phyloP scores from a whole-genome alignment of 1,140 invertebrate species.

The Planococcus citri region DNA sequence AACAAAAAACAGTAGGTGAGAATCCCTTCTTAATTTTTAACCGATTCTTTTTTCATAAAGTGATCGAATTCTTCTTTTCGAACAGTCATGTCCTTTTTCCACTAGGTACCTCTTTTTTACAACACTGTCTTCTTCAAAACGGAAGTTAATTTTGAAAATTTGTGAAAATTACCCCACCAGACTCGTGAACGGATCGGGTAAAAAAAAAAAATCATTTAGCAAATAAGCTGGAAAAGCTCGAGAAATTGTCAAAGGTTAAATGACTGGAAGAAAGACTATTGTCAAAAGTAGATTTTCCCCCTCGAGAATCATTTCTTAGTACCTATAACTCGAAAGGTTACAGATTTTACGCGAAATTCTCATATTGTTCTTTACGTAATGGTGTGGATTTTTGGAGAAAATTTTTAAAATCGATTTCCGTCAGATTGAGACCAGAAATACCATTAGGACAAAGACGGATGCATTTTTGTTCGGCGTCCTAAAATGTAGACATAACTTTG shows the following conservation, averaged over 20 bases:
- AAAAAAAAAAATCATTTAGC: slow-evolving; percentile 1
- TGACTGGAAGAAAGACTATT: not conserved
- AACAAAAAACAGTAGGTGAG: too few relatives aligned
- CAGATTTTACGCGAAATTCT: not conserved
- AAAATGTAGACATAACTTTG: too few relatives aligned
- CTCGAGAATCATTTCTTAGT: not conserved
- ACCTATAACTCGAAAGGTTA: not conserved
- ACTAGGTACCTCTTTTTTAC: too few relatives aligned
- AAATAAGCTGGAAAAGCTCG: not conserved
- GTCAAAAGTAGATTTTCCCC: not conserved
- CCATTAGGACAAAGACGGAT: too few relatives aligned
- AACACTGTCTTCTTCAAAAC: not conserved
- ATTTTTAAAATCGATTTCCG: too few relatives aligned
- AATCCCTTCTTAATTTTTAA: too few relatives aligned
- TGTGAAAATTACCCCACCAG: not conserved
- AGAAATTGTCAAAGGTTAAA: not conserved
- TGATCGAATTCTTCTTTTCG: too few relatives aligned
- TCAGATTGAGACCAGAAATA: too few relatives aligned
- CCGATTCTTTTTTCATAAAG: too few relatives aligned
- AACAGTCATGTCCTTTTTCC: too few relatives aligned
- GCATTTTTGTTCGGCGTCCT: too few relatives aligned
- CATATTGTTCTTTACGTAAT: not conserved
- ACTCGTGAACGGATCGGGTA: not conserved
- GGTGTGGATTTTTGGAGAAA: not conserved
- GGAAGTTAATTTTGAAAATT: not conserved